Percentiles rank a stretch among this genome's conserved stretches.
Evolutionary conservation across 1,140 invertebrate genomes (phyloP).

Genomic region (Euwallacea fornicatus): DNA sequence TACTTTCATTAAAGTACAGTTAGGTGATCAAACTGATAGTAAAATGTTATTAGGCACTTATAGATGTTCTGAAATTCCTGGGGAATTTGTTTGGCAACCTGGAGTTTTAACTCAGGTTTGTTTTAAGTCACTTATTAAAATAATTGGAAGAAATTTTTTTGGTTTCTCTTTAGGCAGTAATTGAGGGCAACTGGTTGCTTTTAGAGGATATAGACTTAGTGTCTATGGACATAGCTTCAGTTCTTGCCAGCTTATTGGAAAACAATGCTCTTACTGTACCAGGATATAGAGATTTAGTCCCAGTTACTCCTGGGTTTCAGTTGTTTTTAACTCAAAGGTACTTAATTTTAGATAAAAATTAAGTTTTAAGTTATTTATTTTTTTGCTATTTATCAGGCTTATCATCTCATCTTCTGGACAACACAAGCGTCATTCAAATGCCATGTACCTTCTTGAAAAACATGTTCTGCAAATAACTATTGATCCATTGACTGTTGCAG

Average conservation of each 20-base stretch:
- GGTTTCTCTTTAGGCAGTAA: constrained; percentile 69
- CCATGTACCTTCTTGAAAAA: constrained; percentile 73
- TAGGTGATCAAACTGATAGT: constrained; percentile 97
- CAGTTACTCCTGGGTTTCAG: constrained; percentile 81
- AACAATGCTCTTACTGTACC: constrained; percentile 80
- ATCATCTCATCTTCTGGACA: constrained; percentile 59
- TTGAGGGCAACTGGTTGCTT: constrained; percentile 87
- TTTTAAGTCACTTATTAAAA: constrained; percentile 2
- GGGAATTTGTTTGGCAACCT: constrained; percentile 95
- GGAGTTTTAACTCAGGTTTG: constrained; percentile 82
- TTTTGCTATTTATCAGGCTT: constrained; percentile 55
- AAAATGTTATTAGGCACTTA: constrained; percentile 94
- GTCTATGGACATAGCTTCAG: constrained; percentile 87
- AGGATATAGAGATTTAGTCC: constrained; percentile 80
- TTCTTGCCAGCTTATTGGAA: constrained; percentile 84
- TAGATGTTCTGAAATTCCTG: constrained; percentile 93
- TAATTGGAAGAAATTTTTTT: constrained; percentile 12
- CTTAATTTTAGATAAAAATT: background rate
- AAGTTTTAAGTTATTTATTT: background rate
- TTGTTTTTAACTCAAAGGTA: constrained; percentile 89
- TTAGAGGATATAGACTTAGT: constrained; percentile 96
- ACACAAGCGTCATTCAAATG: constrained; percentile 66
- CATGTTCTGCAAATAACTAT: constrained; percentile 81
- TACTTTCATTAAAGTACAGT: constrained; percentile 80
- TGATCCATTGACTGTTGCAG: constrained; percentile 72